Conservation (phyloP, 2,113 vertebrate genomes). For the Phrynocephalus versicolor region DNA sequence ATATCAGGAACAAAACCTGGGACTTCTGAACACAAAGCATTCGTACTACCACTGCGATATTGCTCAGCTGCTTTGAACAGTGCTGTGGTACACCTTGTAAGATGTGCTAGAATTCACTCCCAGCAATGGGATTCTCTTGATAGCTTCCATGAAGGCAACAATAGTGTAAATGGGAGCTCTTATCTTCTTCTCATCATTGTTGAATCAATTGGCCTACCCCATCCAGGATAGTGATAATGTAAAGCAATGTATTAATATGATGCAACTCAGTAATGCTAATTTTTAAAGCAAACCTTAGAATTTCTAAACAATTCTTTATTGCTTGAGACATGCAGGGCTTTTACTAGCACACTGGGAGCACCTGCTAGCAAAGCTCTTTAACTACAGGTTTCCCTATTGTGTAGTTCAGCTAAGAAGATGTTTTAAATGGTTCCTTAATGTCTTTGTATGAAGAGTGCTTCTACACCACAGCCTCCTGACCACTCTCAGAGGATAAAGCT, state of each 20-base stretch:
- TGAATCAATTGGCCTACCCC: not conserved
- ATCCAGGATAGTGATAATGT: not conserved
- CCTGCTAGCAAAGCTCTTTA: constrained; percentile 66
- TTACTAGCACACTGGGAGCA: constrained; percentile 55
- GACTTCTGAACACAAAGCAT: no score
- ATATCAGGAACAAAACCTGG: no score
- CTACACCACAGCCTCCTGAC: not conserved
- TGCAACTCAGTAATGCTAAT: not conserved
- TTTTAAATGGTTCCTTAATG: constrained; percentile 63
- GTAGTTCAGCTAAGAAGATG: constrained; percentile 68
- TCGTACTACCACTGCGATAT: no score
- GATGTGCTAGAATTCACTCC: no score
- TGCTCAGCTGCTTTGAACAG: no score
- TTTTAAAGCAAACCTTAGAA: not conserved
- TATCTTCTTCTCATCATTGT: not conserved
- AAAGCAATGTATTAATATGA: not conserved
- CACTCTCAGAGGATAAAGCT: constrained; percentile 56
- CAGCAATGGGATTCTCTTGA: no score
- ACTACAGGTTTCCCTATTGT: constrained; percentile 52
- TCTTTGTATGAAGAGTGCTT: constrained; percentile 30
- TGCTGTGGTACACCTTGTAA: no score
- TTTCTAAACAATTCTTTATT: constrained; percentile 20
- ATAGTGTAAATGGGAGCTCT: no score
- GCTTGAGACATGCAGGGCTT: constrained; percentile 56
- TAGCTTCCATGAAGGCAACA: no score